Evolutionary conservation across 2,113 vertebrate species (phyloP).

Genomic region (Otolemur garnettii): DNA sequence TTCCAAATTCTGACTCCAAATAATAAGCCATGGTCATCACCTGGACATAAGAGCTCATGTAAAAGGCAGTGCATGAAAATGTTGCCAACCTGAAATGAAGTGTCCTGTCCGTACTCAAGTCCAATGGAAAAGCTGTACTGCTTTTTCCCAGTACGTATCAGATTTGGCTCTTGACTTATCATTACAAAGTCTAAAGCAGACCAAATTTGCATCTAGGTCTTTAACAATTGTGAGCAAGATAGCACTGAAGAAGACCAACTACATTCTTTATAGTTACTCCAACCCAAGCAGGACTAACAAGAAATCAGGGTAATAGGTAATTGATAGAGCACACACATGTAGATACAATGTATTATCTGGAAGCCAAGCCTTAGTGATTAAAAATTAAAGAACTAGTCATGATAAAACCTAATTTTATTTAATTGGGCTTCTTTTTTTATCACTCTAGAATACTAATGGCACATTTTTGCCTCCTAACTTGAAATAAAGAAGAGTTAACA

Average conservation of each 20-base stretch:
- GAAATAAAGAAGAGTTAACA: not conserved
- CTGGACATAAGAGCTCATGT: not conserved
- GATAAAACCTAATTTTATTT: not conserved
- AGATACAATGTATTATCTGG: not conserved
- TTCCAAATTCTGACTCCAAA: not conserved
- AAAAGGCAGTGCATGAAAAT: not conserved
- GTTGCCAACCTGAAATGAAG: not conserved
- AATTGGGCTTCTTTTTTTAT: not conserved
- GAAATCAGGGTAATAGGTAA: not conserved
- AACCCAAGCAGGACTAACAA: not conserved
- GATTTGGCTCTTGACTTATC: not conserved
- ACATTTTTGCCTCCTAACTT: not conserved
- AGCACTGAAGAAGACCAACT: not conserved
- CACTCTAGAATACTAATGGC: not conserved
- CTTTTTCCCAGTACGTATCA: not conserved
- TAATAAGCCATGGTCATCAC: not conserved
- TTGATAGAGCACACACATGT: not conserved
- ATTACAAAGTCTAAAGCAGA: not conserved
- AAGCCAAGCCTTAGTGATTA: not conserved
- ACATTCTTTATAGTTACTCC: not conserved
- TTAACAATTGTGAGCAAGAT: not conserved
- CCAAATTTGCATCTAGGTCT: not conserved
- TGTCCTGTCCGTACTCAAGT: not conserved
- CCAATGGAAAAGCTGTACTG: not conserved
- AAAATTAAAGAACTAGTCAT: not conserved